A percentile compares a stretch with the other conserved stretches of the same genome.
Conservation (phyloP, 2,797 vertebrate genomes). For the Sebastes hopkinsi region DNA sequence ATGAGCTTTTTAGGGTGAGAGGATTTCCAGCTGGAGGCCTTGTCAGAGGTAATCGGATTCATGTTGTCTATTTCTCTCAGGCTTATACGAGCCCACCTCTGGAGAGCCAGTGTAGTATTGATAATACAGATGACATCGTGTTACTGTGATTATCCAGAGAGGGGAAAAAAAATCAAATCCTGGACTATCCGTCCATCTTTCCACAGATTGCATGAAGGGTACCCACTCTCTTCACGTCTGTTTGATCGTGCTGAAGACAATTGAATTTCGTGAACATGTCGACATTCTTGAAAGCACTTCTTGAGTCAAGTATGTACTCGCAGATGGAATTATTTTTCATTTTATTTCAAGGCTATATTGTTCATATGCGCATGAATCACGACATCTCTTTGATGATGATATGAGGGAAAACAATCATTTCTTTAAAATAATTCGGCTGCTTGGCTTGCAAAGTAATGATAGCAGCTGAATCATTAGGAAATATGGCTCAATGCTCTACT, state of each 20-base stretch:
- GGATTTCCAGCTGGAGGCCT: slow-evolving; percentile 44
- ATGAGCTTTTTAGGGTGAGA: slow-evolving; percentile 59
- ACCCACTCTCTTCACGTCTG: background rate
- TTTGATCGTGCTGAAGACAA: background rate
- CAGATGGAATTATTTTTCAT: slow-evolving; percentile 12
- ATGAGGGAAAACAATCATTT: background rate
- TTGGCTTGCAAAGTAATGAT: background rate
- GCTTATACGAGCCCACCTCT: slow-evolving; percentile 39
- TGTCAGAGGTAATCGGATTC: slow-evolving; percentile 63
- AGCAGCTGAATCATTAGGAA: background rate
- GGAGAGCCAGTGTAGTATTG: slow-evolving; percentile 38
- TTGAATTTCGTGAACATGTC: background rate
- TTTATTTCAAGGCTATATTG: background rate
- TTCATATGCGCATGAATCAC: background rate
- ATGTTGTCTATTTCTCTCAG: slow-evolving; percentile 46
- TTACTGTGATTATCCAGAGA: background rate
- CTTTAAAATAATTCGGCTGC: background rate
- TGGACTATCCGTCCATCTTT: slow-evolving; percentile 5
- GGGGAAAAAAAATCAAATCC: background rate
- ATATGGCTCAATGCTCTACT: background rate
- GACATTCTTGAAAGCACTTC: background rate
- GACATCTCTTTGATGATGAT: background rate
- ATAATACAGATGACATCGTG: slow-evolving; percentile 44
- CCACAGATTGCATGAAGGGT: background rate
- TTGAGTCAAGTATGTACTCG: background rate